Evolutionary conservation across 2,797 vertebrate species (phyloP), one percentile per base, ranked within the genome.

Genomic region (Leptodactylus fallax): DNA sequence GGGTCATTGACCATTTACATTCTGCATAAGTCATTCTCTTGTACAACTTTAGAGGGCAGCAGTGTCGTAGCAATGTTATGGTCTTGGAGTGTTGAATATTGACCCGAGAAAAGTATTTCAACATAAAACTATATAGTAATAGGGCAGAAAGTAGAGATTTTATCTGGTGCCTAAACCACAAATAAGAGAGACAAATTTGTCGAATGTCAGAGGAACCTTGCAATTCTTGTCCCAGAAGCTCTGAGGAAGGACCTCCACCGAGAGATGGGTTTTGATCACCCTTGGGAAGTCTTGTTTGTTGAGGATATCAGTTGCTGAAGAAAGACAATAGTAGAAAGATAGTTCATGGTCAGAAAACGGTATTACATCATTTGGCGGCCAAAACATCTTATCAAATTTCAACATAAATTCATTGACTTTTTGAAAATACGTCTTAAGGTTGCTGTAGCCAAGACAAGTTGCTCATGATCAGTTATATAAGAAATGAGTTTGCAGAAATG

Each of bases 201-300:
- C 12, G 11, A 55, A 17, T 58, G 13, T 16, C 2, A 19, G 7
- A n/a, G 21, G 19, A n/a, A 61, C 60, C 91, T 94, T 93, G 65
- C 91, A 81, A 16, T 93, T 92, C 84, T 90, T 90, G 60, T 93
- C 91, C 91, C 90, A 85, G 76, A 94, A 87, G 6, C 69, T 85
- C 76, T 86, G 76, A 0, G 93, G 93, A 19, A 94, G 80, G 81
- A 94, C 86, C 3, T 88, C 55, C 69, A 93, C 71, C 0, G 91
- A 89, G 19, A 94, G 79, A 55, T 94, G 93, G 1, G 92, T 93
- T 89, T 94, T 94, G 60, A 94, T 36, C 23, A 94, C 45, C 72
- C 92, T 90, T 0, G 90, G 92, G 0, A 83, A n/a, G 81, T 23
- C 12, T 55, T 8, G 87, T n/a, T 49, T 84, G 4, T 77, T 47